These are phyloP conservation scores for Falco berigora DNA, from an alignment of 2,797 vertebrate genomes.

Conservation along the genomic window DNA sequence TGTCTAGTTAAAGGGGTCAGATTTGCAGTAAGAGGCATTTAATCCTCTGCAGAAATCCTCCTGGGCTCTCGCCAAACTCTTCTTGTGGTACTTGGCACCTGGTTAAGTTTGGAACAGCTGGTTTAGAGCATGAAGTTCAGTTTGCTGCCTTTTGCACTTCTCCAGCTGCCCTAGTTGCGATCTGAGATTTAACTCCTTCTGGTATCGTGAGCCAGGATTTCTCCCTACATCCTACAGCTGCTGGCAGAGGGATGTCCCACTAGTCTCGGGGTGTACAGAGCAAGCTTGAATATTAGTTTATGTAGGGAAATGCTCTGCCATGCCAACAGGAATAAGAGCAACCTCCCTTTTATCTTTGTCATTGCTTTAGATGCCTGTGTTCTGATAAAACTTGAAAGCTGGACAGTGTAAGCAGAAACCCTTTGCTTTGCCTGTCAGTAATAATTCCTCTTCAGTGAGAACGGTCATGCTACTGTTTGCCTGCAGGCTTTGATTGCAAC, in stretches of 20 bases:
- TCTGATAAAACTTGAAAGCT: background rate
- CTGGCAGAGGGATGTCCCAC: background rate
- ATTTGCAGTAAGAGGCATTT: conserved; percentile 60
- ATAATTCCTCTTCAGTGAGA: background rate
- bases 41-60: conserved; percentile 57
- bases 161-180: conserved; percentile 34
- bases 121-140: conserved; percentile 32
- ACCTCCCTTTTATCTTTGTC: background rate
- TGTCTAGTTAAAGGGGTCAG: conserved; percentile 64
- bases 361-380: background rate
- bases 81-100: conserved; percentile 51
- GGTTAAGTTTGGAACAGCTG: conserved; percentile 57
- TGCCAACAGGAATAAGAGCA: background rate
- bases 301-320: fast-evolving
- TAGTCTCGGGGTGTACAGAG: background rate
- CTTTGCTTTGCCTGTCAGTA: background rate
- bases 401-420: background rate
- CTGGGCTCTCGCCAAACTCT: conserved; percentile 47
- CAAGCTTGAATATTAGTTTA: background rate
- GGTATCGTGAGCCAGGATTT: background rate
- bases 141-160: conserved; percentile 43
- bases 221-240: background rate
- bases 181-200: conserved; percentile 45
- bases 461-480: background rate
- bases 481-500: background rate